phyloP scores from a whole-genome alignment of 2,113 vertebrate genomes.

The Mus spicilegus region DNA sequence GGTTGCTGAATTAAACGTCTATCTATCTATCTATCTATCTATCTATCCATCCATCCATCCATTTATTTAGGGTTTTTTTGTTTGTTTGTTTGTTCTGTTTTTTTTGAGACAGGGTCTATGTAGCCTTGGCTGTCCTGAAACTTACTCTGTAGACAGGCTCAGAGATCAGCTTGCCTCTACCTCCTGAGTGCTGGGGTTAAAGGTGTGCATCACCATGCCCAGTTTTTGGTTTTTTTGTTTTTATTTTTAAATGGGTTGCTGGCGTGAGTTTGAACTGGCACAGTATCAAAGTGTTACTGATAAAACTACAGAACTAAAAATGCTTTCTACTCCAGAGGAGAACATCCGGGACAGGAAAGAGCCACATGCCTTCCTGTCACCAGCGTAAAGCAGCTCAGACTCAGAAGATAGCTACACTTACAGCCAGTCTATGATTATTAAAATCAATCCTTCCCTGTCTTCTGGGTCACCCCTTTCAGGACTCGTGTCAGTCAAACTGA shows the following conservation, averaged over 20 bases:
- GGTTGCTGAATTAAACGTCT: background rate
- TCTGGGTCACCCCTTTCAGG: background rate
- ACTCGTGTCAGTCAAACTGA: background rate
- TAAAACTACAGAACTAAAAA: slow-evolving; percentile 5
- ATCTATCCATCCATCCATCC: background rate
- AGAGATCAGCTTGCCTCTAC: background rate
- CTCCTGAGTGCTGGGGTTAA: background rate
- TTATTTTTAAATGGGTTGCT: background rate
- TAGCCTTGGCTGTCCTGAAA: background rate
- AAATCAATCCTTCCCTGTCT: background rate
- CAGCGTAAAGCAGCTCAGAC: background rate
- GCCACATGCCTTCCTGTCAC: no score
- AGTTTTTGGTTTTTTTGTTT: background rate
- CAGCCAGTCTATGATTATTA: background rate
- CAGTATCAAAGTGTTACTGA: background rate
- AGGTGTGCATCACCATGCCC: background rate
- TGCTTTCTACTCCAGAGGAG: background rate
- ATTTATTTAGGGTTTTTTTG: background rate
- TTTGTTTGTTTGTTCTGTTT: no score
- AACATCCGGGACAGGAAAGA: background rate
- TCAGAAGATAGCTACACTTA: background rate
- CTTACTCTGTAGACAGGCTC: background rate
- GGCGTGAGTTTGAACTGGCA: background rate
- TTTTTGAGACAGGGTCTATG: background rate
- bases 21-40: no score